Evolutionary conservation across 2,888 invertebrate genomes (phyloP), one percentile per base, ranked within the genome.

Genomic region (Lycia hirtaria): DNA sequence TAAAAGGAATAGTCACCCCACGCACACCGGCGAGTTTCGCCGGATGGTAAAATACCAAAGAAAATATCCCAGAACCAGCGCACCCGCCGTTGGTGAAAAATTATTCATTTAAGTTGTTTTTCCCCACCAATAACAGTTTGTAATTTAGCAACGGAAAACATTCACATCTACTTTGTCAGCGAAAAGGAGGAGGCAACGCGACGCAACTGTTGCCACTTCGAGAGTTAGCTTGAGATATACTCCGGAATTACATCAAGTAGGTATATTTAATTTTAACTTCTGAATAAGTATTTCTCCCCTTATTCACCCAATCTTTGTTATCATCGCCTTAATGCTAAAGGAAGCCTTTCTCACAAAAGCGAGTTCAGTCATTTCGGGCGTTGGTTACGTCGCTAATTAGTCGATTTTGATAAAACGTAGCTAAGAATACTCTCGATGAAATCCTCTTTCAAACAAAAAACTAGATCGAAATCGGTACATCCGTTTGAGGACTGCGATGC

Each of bases 91-190:
- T n/a, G n/a, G n/a, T n/a, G n/a, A n/a, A n/a, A n/a, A n/a, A n/a
- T n/a, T n/a, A n/a, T n/a, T n/a, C n/a, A n/a, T n/a, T n/a, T n/a
- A n/a, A n/a, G n/a, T n/a, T n/a, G n/a, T n/a, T n/a, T n/a, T n/a
- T n/a, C n/a, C n/a, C n/a, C n/a, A n/a, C n/a, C n/a, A n/a, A n/a
- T n/a, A n/a, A 30, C 32, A 32, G 44, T 32, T 30, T 30, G 35
- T 35, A 26, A 35, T 22, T 20, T 47, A 50, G 20, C 19, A 22
- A 55, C 28, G 12, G 26, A 15, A 15, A 51, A 57, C 55, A 56
- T 59, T 59, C 53, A 56, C 53, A 62, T 43, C 51, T 56, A 56
- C 53, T 51, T 59, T 56, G 62, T 62, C 45, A 47, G 43, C 28
- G 43, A 40, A 37, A 48, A 43, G 17, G 33, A 40, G 14, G 41